phyloP scores from a whole-genome alignment of 2,797 vertebrate species.

The Sebastes trivittatus region DNA sequence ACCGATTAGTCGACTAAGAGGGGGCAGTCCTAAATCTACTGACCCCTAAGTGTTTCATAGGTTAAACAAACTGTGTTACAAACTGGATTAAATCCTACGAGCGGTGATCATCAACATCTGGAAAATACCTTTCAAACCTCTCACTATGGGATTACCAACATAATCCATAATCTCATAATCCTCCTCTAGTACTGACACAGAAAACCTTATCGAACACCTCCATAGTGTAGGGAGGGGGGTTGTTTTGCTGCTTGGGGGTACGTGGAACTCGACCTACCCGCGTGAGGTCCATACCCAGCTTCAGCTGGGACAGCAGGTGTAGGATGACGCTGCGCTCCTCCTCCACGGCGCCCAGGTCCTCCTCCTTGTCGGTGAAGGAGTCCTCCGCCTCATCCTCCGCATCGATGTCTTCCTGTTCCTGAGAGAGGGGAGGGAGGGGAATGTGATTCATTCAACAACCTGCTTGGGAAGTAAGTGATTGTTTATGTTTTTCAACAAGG shows the following conservation, averaged over 20 bases:
- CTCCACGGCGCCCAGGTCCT: slow-evolving; percentile 93
- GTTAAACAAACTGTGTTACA: background rate
- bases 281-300: slow-evolving; percentile 99
- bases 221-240: background rate
- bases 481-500: background rate
- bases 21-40: no score
- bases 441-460: background rate
- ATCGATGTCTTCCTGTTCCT: slow-evolving; percentile 93
- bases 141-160: background rate
- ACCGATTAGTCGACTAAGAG: no score
- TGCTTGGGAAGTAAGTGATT: background rate
- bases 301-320: slow-evolving; percentile 97
- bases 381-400: slow-evolving; percentile 92
- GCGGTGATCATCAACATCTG: background rate
- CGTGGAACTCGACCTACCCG: slow-evolving; percentile 84
- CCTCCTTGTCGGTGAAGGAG: slow-evolving; percentile 87
- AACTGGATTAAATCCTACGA: background rate
- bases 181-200: background rate
- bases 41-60: background rate
- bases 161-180: background rate
- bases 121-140: background rate
- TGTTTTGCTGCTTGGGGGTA: background rate
- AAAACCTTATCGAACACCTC: background rate
- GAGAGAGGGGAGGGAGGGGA: background rate
- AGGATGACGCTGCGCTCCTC: slow-evolving; percentile 98